Base-by-base conservation (phyloP, 2,888 invertebrate genomes). In the Serripes groenlandicus region DNA sequence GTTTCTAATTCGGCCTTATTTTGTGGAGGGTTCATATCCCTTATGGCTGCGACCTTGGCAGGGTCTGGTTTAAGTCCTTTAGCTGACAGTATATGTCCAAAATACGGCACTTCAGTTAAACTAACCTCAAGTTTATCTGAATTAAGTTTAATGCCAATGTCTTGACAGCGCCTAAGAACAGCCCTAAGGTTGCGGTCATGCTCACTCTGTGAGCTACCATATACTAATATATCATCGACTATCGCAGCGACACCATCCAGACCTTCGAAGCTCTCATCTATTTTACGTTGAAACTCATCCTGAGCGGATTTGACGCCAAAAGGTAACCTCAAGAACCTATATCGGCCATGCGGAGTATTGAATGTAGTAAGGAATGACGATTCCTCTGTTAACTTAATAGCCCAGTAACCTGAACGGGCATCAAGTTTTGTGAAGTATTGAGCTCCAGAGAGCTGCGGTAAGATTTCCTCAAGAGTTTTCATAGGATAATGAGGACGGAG, bases 331-430 rank as follows among this genome's bases (percentile, higher is more conserved):
- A 35, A 49, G 87, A 87, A 88, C n/a, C 87, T 26, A 42, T 85
- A 90, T 35, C 87, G 42, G 3, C 85, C 87, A 60, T 75, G 88
- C 2, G 85, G 84, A 15, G 87, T 88, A 32, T 73, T 71, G 68
- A 89, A 87, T n/a, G 82, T 88, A n/a, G 88, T 90, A 0, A 87
- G 70, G 11, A 58, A 62, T 32, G 82, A 85, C 1, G 70, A 72
- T 49, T 54, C 37, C 0, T 89, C 81, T 69, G 88, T 84, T 32
- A 90, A 56, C 54, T 72, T 34, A 11, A 90, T 74, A 30, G 89
- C 84, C 84, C 83, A 89, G 35, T 83, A 88, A 4, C 81, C 89
- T 52, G 76, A 62, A 32, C 64, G 54, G 7, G 69, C 75, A 49
- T 87, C 88, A n/a, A n/a, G 32, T 30, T 26, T 30, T 7, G 18